Evolutionary conservation across 1,140 invertebrate genomes (phyloP), one percentile per base, ranked within the genome.

Genomic region (Lepidurus couesii): DNA sequence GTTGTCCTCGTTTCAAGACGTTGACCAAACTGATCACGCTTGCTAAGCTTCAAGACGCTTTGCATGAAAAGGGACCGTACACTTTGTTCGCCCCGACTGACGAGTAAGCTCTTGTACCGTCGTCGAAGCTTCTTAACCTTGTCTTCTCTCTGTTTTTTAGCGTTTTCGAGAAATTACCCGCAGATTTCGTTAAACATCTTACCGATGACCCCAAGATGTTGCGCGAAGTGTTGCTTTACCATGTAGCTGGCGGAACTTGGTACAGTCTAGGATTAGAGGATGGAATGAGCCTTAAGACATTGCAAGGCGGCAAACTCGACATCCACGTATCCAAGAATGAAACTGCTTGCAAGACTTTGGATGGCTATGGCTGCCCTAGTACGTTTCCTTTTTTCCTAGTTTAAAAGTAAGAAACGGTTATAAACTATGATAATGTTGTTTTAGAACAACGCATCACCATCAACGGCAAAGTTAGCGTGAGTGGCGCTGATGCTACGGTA

Each of bases 41-140:
- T 7, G 79, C 79, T 43, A 44, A 47, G 45, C 74, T 80, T 8
- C 34, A 74, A 7, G 79, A 80, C 44, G 76, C 79, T 8, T 73
- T 80, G 34, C 76, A 80, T 42, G 73, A n/a, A 13, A 74, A 80
- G 16, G 76, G 79, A 74, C 79, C 79, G 16, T 77, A 78, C 44
- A 80, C 79, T 34, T 43, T 80, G n/a, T 80, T 80, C 53, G 79
- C 79, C 21, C 79, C 79, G 26, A 43, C 75, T 43, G 76, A 80
- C 44, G 76, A 77, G 79, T 80, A 80, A 77, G 9, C 34, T 45
- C 16, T 43, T 74, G 11, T 24, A 45, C 24, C 16, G 5, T 10
- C 6, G 7, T 10, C 10, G 10, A 47, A 65, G 21, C 10, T 42
- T 16, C 47, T 44, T 42, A 45, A 77, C 13, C 75, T 13, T 11